phyloP scores from a whole-genome alignment of 2,113 vertebrate genomes.

The Lates calcarifer region DNA sequence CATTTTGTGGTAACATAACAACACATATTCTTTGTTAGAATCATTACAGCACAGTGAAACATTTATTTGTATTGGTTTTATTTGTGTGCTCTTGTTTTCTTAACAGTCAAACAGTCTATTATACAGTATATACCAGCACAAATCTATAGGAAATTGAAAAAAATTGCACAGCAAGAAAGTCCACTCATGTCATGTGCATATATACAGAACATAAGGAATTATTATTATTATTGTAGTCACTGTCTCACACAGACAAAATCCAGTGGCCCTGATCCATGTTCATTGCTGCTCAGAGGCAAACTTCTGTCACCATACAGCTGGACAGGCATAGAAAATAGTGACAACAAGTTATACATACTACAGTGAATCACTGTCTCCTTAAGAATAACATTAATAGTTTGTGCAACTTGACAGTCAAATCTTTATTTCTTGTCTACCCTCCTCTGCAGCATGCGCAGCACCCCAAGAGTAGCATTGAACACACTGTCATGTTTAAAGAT shows the following conservation, averaged over 20 bases:
- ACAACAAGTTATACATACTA: neutral
- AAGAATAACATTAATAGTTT: neutral
- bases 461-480: conserved; percentile 76
- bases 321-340: neutral
- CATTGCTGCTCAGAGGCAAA: neutral
- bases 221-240: neutral
- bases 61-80: neutral
- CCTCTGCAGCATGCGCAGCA: conserved; percentile 73
- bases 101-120: neutral
- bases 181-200: neutral
- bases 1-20: neutral
- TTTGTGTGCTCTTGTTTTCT: neutral
- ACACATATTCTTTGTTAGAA: neutral
- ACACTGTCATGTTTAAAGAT: conserved; percentile 82
- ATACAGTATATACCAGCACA: neutral
- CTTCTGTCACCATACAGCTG: neutral
- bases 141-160: neutral
- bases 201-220: neutral
- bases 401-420: neutral
- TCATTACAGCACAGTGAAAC: neutral
- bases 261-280: neutral
- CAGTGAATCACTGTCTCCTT: neutral
- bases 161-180: neutral
- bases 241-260: neutral
- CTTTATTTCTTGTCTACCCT: conserved; percentile 45